Base-by-base conservation (phyloP, 2,113 vertebrate genomes). In the Microtus montanus region DNA sequence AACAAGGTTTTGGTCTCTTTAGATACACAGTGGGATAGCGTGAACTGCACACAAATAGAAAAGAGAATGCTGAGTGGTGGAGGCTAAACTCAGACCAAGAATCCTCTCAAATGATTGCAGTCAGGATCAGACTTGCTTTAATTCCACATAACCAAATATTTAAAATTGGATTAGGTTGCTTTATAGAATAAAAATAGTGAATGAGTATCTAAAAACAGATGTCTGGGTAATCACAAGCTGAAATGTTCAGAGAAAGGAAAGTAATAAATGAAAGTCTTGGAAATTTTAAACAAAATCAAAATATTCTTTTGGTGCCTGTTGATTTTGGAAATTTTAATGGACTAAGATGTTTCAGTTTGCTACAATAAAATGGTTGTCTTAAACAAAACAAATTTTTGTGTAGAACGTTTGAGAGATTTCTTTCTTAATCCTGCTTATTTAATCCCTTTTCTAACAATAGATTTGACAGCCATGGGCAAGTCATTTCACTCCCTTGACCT, bases 211-310 rank as follows among this genome's bases (percentile, higher is more conserved):
- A 20, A 66, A 77, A 64, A 24, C 11, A 54, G 15, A 68, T 7
- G n/a, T 75, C 73, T 73, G 5, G 9, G 44, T 73, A 79, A 58
- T 61, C 30, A 24, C 0, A 85, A n/a, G 1, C 3, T 89, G 26
- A 73, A 33, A 7, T 66, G 82, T 26, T 90, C 49, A 66, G 61
- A 82, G 4, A 88, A 52, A 2, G 22, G 87, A 79, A 90, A 95
- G 26, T 1, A 93, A 80, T 74, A 89, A 89, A 78, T 73, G 30
- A 66, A n/a, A 35, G 14, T 26, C 26, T 73, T 71, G 19, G 15
- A 90, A 71, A 93, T 85, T 90, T 88, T 71, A 95, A 91, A 84
- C 2, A 13, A 84, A 93, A 71, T 84, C 28, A 75, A 84, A 93
- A 47, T 70, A 24, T n/a, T 30, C 13, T 70, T 92, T 92, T 88